Evolutionary conservation across 2,888 invertebrate genomes (phyloP).

Genomic region (Cantharis nigra): DNA sequence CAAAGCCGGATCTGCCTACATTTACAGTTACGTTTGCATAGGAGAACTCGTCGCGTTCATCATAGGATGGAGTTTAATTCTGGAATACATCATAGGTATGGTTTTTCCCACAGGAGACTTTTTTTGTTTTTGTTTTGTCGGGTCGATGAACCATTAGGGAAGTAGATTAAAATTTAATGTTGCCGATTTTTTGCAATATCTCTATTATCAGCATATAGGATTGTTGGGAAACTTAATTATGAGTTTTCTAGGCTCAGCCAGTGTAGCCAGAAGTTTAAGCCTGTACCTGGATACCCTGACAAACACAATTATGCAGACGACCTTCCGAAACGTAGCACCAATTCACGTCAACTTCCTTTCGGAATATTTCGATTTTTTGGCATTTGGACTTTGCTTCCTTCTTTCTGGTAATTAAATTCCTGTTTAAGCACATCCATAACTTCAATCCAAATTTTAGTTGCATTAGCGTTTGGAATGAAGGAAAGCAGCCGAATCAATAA

Average conservation of each 20-base stretch:
- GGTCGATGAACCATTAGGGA: neutral
- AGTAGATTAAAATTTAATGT: neutral
- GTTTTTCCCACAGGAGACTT: neutral
- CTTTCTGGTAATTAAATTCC: slow-evolving; percentile 65
- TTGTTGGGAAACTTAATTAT: too few species aligned
- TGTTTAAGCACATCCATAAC: neutral
- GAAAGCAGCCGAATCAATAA: slow-evolving; percentile 88
- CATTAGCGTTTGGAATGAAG: slow-evolving; percentile 81
- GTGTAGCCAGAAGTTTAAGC: slow-evolving; percentile 79
- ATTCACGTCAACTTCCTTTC: slow-evolving; percentile 69
- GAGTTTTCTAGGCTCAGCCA: slow-evolving; percentile 68
- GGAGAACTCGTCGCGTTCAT: slow-evolving; percentile 91
- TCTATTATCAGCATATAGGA: neutral
- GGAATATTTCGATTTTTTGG: slow-evolving; percentile 76
- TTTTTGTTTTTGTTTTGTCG: neutral
- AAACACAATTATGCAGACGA: slow-evolving; percentile 67
- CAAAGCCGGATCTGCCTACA: slow-evolving; percentile 88
- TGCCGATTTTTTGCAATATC: neutral
- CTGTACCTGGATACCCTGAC: slow-evolving; percentile 74
- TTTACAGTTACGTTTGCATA: slow-evolving; percentile 91
- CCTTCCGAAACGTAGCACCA: slow-evolving; percentile 66
- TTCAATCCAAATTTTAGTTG: slow-evolving; percentile 58
- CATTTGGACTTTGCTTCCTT: slow-evolving; percentile 70
- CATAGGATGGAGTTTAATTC: slow-evolving; percentile 92
- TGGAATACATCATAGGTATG: slow-evolving; percentile 83